Evolutionary conservation across 2,888 invertebrate species (phyloP).

Genomic region (Arctia plantaginis): DNA sequence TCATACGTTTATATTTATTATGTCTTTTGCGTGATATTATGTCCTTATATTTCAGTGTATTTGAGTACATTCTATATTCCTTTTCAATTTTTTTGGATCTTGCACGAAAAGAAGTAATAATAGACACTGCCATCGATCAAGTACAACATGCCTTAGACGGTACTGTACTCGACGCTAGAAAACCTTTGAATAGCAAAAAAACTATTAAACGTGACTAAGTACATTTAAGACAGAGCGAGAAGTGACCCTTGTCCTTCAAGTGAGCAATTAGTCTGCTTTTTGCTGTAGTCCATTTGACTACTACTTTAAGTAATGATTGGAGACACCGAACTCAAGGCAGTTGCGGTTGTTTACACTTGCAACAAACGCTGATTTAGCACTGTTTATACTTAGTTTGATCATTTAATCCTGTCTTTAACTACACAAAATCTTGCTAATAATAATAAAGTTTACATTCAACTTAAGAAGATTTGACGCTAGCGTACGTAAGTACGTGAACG

Average conservation of each 20-base stretch:
- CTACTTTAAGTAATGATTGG: slow-evolving; percentile 83
- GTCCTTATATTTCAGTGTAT: slow-evolving; percentile 53
- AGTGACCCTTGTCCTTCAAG: slow-evolving; percentile 83
- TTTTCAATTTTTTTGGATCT: slow-evolving; percentile 54
- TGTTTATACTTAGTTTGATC: slow-evolving; percentile 47
- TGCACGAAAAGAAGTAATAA: slow-evolving; percentile 41
- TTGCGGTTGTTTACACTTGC: slow-evolving; percentile 78
- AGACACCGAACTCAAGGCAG: slow-evolving; percentile 63
- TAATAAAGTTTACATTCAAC: slow-evolving; percentile 54
- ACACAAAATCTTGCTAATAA: slow-evolving; percentile 66
- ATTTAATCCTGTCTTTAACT: slow-evolving; percentile 59
- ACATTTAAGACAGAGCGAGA: slow-evolving; percentile 74
- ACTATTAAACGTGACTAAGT: slow-evolving; percentile 84
- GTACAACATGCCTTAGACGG: slow-evolving; percentile 20
- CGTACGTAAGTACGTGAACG: too few species aligned
- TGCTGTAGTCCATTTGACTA: slow-evolving; percentile 80
- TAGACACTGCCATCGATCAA: slow-evolving; percentile 25
- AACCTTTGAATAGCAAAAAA: slow-evolving; percentile 70
- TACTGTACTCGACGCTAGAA: slow-evolving; percentile 32
- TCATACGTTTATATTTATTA: slow-evolving; percentile 55
- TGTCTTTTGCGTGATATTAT: slow-evolving; percentile 50
- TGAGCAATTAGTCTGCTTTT: slow-evolving; percentile 84
- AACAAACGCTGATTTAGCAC: slow-evolving; percentile 80
- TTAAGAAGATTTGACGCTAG: slow-evolving; percentile 53
- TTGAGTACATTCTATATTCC: slow-evolving; percentile 50